phyloP scores from a whole-genome alignment of 1,140 invertebrate species.

The Drosophila erecta region DNA sequence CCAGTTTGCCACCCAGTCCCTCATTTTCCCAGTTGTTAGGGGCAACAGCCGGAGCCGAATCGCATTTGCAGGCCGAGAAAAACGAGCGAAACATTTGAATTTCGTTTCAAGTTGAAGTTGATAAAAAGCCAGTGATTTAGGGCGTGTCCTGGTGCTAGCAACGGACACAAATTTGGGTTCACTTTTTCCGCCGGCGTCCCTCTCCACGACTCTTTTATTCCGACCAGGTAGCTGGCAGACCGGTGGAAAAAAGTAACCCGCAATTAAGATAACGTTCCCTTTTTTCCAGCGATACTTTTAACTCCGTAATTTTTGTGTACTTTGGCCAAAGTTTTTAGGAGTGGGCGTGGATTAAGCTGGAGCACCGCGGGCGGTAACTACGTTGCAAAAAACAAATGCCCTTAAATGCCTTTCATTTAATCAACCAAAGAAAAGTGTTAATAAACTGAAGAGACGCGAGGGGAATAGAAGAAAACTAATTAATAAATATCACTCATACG shows the following conservation, averaged over 20 bases:
- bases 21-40: constrained; percentile 53
- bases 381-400: constrained; percentile 16
- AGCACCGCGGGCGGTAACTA: background rate
- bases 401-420: constrained; percentile 22
- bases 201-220: background rate
- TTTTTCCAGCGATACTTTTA: constrained; percentile 38
- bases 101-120: constrained; percentile 78
- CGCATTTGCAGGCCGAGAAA: constrained; percentile 30
- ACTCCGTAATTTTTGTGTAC: constrained; percentile 53
- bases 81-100: constrained; percentile 75
- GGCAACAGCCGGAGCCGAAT: constrained; percentile 46
- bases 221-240: constrained; percentile 8
- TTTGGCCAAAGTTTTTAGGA: constrained; percentile 34
- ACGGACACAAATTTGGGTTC: constrained; percentile 57
- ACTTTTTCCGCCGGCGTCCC: constrained; percentile 37
- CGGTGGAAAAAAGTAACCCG: constrained; percentile 36
- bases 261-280: constrained; percentile 62
- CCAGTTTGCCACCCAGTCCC: background rate
- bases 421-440: constrained; percentile 12
- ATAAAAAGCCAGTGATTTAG: constrained; percentile 79
- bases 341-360: constrained; percentile 9
- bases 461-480: constrained; percentile 9
- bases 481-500: constrained; percentile 30
- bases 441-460: background rate
- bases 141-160: constrained; percentile 45